Conservation (phyloP, 2,797 vertebrate species). For the Gobio occitaniae region DNA sequence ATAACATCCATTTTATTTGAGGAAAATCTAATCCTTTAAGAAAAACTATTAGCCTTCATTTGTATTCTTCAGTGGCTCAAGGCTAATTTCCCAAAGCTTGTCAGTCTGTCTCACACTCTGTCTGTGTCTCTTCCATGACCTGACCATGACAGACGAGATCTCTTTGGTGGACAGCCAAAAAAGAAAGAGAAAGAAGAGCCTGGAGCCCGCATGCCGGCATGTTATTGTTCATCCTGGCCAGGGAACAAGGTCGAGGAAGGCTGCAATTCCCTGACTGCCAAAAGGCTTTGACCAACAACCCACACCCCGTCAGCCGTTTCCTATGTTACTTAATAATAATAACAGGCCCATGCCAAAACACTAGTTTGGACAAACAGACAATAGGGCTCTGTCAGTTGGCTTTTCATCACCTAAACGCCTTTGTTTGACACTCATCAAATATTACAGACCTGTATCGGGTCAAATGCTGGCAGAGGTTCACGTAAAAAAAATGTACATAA, state of each 20-base stretch:
- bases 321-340: slow-evolving; percentile 45
- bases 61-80: neutral
- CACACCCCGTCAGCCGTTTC: neutral
- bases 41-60: neutral
- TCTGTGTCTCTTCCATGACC: slow-evolving; percentile 26
- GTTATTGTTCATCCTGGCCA: slow-evolving; percentile 45
- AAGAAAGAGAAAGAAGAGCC: slow-evolving; percentile 35
- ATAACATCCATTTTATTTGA: neutral
- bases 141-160: slow-evolving; percentile 26
- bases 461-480: neutral
- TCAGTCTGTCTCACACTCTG: slow-evolving; percentile 23
- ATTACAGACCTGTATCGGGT: neutral
- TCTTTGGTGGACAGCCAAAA: slow-evolving; percentile 34
- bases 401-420: neutral
- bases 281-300: slow-evolving; percentile 35
- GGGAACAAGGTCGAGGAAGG: slow-evolving; percentile 54
- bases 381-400: neutral
- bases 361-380: slow-evolving; percentile 31
- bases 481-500: neutral
- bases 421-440: neutral
- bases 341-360: slow-evolving; percentile 9
- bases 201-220: slow-evolving; percentile 29
- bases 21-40: neutral
- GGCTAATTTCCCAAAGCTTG: slow-evolving; percentile 19
- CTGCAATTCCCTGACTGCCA: slow-evolving; percentile 41